Evolutionary conservation across 2,797 vertebrate species (phyloP), one percentile per base, ranked within the genome.

Genomic region (Eidolon dupreanum): DNA sequence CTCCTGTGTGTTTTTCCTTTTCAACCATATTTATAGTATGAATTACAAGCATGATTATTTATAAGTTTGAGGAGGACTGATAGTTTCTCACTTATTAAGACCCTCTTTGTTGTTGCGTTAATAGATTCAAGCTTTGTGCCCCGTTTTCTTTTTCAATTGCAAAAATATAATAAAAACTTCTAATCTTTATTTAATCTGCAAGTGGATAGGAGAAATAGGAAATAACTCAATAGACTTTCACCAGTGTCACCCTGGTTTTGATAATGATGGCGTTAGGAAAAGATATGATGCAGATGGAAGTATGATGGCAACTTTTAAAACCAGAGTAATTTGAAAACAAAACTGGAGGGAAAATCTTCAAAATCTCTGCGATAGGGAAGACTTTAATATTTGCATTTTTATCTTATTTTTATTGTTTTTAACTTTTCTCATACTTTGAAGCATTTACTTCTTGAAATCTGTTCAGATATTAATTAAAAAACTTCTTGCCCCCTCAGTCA

Each of bases 321-420:
- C 51, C 49, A 81, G 78, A 74, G 57, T 71, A 82, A 38, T 59
- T 95, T 92, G 63, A 79, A 89, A 93, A 73, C n/a, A 91, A 82
- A 92, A 94, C 19, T 73, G 55, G 31, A 89, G 20, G 59, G 46
- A 78, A 75, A 77, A 26, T 24, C 6, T 86, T 91, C 55, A 88
- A 38, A 61, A 49, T 75, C 53, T 92, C 31, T 86, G 31, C 78
- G 51, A 63, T 75, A 81, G 28, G 49, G 36, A 95, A 96, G 59
- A 57, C 84, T 78, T 91, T 43, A 59, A 38, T 82, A 73, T 78
- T 87, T 84, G 57, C 19, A 33, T 86, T 90, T 95, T 93, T 70
- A 36, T 63, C 24, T 87, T 68, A 83, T 63, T 71, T 77, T 73
- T 88, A 77, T 85, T 43, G 33, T 94, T 84, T 83, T 28, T 92